These are phyloP conservation scores for Spodoptera littoralis DNA, from an alignment of 2,888 invertebrate species.

Conservation along the genomic window DNA sequence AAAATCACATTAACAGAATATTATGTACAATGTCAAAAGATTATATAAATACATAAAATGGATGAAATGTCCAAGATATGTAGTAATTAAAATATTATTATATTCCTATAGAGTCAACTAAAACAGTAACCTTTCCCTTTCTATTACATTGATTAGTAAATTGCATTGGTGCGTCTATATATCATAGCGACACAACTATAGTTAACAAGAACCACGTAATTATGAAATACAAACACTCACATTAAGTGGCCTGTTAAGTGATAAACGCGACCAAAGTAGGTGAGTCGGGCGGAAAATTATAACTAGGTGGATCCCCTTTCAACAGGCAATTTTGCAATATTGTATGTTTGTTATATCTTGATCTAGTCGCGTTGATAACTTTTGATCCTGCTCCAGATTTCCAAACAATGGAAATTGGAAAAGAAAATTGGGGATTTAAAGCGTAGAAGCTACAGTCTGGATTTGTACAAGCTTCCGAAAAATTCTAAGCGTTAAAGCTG, in stretches of 20 bases:
- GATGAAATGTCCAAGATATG: no score
- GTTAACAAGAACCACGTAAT: slow-evolving; percentile 28
- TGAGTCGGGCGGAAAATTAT: slow-evolving; percentile 22
- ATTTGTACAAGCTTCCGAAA: no score
- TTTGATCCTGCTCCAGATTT: no score
- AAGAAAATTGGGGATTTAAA: no score
- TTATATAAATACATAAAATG: no score
- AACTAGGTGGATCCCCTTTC: not conserved
- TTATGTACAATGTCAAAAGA: no score
- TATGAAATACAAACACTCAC: slow-evolving; percentile 42
- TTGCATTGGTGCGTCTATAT: slow-evolving; percentile 8
- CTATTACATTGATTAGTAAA: not conserved
- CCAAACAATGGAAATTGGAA: no score
- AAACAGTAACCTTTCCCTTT: not conserved
- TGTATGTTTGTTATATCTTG: slow-evolving; percentile 1
- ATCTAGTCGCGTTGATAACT: no score
- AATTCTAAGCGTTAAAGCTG: no score
- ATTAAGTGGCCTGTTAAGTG: slow-evolving; percentile 27
- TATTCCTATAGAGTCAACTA: not conserved
- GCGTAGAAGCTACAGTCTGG: no score
- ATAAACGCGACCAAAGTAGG: slow-evolving; percentile 31
- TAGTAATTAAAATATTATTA: no score
- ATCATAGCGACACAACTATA: slow-evolving; percentile 5
- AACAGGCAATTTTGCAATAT: slow-evolving; percentile 8
- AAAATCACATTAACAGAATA: no score